Percentiles rank a stretch among this genome's conserved stretches.
phyloP scores from a whole-genome alignment of 2,113 vertebrate genomes.

The Dermatemys mawii region DNA sequence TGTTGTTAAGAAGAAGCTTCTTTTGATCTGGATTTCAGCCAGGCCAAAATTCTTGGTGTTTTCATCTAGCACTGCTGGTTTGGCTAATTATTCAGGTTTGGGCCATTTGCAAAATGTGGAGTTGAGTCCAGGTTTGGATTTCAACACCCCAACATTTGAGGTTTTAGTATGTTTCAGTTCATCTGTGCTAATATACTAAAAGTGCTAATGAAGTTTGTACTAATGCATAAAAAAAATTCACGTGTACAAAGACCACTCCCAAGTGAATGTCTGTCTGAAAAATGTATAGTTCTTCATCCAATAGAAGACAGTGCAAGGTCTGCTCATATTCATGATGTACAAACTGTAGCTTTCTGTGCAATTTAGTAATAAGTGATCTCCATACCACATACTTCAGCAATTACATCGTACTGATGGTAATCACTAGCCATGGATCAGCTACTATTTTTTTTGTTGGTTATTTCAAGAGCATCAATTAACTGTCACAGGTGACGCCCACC shows the following conservation, averaged over 20 bases:
- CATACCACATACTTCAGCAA: not conserved
- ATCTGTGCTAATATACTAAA: not conserved
- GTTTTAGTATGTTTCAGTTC: not conserved
- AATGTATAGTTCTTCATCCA: not conserved
- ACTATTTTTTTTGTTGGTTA: not conserved
- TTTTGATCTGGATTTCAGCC: not conserved
- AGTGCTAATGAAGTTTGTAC: not conserved
- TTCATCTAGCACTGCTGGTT: not conserved
- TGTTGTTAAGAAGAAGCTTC: not conserved
- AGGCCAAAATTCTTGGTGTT: not conserved
- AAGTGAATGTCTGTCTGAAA: not conserved
- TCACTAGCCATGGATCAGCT: not conserved
- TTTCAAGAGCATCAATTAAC: not conserved
- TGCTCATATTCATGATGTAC: not conserved
- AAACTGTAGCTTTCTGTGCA: not conserved
- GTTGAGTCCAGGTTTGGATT: not conserved
- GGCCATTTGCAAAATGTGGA: not conserved
- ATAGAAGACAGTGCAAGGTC: not conserved
- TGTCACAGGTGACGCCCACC: not conserved
- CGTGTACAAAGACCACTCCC: not conserved
- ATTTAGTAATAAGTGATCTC: not conserved
- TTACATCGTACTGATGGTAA: not conserved
- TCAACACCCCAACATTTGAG: not conserved
- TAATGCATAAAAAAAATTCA: not conserved
- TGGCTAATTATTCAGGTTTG: not conserved